A percentile compares a stretch with the other conserved stretches of the same genome.
These are phyloP conservation scores for Agrochola lota DNA, from an alignment of 2,888 invertebrate genomes.

Conservation along the genomic window DNA sequence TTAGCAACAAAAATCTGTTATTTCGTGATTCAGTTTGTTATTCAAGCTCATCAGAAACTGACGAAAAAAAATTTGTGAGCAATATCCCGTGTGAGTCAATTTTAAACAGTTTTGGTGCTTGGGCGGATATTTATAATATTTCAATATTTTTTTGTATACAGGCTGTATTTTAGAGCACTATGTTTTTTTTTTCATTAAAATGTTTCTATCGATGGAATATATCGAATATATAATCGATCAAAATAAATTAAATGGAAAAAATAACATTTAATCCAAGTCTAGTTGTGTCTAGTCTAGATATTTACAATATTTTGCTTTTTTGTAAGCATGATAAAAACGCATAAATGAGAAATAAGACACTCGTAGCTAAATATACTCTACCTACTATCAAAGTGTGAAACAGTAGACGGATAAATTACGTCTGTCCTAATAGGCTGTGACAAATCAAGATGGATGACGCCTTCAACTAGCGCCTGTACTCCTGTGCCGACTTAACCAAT, in stretches of 20 bases:
- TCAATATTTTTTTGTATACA: background rate
- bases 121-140: background rate
- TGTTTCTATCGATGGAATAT: too few species aligned
- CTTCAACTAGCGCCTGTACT: slow-evolving; percentile 34
- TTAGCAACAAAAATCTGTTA: background rate
- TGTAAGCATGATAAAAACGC: background rate
- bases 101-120: background rate
- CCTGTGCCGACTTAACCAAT: slow-evolving; percentile 27
- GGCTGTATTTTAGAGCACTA: background rate
- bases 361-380: background rate
- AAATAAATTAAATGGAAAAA: background rate
- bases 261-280: too few species aligned
- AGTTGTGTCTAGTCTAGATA: too few species aligned
- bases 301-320: background rate
- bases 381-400: slow-evolving; percentile 31
- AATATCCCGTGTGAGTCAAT: slow-evolving; percentile 9
- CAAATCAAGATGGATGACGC: slow-evolving; percentile 54
- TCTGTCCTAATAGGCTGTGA: slow-evolving; percentile 33
- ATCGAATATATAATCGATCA: too few species aligned
- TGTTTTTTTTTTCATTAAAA: background rate
- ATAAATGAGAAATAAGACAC: background rate
- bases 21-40: background rate
- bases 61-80: background rate
- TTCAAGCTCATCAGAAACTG: background rate
- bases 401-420: slow-evolving; percentile 31